Evolutionary conservation across 2,888 invertebrate species (phyloP).

Genomic region (Eubasilissa splendida): DNA sequence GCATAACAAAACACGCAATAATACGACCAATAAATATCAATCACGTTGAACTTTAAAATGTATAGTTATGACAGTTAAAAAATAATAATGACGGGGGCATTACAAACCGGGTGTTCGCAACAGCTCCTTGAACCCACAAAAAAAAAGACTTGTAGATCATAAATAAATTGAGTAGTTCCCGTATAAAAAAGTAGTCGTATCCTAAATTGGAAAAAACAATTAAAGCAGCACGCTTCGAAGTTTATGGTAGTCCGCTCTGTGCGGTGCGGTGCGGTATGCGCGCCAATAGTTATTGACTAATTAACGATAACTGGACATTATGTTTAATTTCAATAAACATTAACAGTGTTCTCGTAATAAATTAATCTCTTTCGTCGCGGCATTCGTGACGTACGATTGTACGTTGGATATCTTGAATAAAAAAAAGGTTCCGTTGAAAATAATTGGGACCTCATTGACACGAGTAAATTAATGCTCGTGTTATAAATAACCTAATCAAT

Average conservation of each 20-base stretch:
- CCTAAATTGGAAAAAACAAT: conserved; percentile 39
- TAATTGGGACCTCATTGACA: no score
- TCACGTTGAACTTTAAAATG: not conserved
- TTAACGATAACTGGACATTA: not conserved
- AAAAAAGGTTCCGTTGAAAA: no score
- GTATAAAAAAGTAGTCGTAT: conserved; percentile 34
- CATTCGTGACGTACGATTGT: no score
- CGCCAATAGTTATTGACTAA: conserved; percentile 16
- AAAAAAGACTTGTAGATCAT: conserved; percentile 11
- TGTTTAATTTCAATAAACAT: not conserved
- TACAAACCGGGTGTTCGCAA: no score
- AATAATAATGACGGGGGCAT: not conserved
- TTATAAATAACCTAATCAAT: no score
- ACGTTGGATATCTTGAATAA: no score
- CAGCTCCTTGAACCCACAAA: no score
- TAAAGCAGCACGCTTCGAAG: conserved; percentile 20
- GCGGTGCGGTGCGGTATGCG: not conserved
- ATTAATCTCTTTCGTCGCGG: no score
- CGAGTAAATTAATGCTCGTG: no score
- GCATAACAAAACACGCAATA: not conserved
- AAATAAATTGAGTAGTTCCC: conserved; percentile 11
- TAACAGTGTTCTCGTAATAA: not conserved
- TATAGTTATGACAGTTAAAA: not conserved
- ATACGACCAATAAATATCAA: not conserved
- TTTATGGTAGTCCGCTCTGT: conserved; percentile 6